Evolutionary conservation across 2,888 invertebrate species (phyloP).

Genomic region (Sminthurinus aureus): DNA sequence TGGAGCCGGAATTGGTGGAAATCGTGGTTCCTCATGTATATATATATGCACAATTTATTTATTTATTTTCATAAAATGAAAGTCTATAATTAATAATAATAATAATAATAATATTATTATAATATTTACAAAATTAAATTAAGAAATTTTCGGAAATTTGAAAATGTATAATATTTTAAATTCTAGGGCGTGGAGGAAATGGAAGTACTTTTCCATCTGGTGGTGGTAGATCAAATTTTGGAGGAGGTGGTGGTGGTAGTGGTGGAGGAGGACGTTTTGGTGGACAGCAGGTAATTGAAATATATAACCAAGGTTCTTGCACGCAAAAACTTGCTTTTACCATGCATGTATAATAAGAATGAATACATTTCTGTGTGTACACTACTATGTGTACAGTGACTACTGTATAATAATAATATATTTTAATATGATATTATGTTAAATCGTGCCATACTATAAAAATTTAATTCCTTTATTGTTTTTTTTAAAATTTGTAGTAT

Average conservation of each 20-base stretch:
- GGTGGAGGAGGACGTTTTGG: conserved; percentile 17
- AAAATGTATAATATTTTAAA: background rate
- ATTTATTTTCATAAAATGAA: too few species aligned
- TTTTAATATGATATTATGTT: background rate
- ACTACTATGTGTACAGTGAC: background rate
- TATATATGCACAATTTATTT: too few species aligned
- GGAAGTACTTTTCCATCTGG: conserved; percentile 8
- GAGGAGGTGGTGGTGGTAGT: background rate
- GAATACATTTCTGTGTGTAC: too few species aligned
- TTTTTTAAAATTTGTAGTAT: background rate
- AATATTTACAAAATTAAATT: too few species aligned
- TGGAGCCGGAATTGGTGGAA: conserved; percentile 42
- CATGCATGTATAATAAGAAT: background rate
- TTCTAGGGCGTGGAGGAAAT: conserved; percentile 22
- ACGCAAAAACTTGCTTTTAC: background rate
- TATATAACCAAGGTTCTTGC: background rate
- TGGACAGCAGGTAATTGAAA: background rate
- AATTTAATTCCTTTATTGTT: background rate
- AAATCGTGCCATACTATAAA: conserved; percentile 1
- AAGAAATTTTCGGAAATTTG: too few species aligned
- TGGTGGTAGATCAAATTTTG: background rate
- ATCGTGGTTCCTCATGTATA: conserved; percentile 2
- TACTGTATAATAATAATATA: background rate
- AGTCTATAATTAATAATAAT: too few species aligned
- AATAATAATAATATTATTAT: too few species aligned